A percentile compares a stretch with the other conserved stretches of the same genome.
phyloP scores from a whole-genome alignment of 2,797 vertebrate species.

The Pipistrellus kuhlii region DNA sequence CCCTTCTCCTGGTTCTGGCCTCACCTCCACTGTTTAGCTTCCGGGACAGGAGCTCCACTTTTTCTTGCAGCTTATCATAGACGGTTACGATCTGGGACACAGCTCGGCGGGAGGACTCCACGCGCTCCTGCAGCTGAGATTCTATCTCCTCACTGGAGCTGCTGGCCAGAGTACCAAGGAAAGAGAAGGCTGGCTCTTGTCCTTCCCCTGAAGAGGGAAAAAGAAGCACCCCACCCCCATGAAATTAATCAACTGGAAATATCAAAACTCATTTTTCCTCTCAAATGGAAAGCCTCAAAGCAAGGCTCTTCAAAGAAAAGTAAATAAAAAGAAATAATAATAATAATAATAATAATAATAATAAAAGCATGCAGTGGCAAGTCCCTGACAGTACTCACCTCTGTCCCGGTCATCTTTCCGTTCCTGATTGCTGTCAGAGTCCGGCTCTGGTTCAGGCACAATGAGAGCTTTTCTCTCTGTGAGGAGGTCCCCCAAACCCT shows the following conservation, averaged over 20 bases:
- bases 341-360: no score
- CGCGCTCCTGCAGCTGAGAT: conserved; percentile 95
- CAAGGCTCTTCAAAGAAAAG: not conserved
- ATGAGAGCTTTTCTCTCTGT: conserved; percentile 94
- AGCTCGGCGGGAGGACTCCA: conserved; percentile 94
- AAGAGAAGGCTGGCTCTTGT: conserved; percentile 92
- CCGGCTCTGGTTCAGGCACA: conserved; percentile 96
- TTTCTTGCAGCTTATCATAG: conserved; percentile 92
- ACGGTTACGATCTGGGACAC: conserved; percentile 93
- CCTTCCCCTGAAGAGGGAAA: conserved; percentile 84
- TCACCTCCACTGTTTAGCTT: conserved; percentile 89
- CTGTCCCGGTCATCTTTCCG: conserved; percentile 93
- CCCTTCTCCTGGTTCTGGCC: not conserved
- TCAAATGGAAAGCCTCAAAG: conserved; percentile 48
- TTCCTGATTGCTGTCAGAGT: conserved; percentile 97
- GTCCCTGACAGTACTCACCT: conserved; percentile 78
- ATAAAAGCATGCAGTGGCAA: accelerated
- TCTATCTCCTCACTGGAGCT: conserved; percentile 99
- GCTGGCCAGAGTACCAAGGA: conserved; percentile 96
- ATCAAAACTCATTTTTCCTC: not conserved
- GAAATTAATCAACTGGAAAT: conserved; percentile 52
- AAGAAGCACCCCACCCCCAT: not conserved
- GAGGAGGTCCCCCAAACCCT: conserved; percentile 92
- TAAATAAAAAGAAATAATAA: not conserved
- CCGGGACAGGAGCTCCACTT: conserved; percentile 87